A percentile compares a stretch with the other conserved stretches of the same genome.
phyloP scores from a whole-genome alignment of 2,113 vertebrate genomes.

The Pionites leucogaster region DNA sequence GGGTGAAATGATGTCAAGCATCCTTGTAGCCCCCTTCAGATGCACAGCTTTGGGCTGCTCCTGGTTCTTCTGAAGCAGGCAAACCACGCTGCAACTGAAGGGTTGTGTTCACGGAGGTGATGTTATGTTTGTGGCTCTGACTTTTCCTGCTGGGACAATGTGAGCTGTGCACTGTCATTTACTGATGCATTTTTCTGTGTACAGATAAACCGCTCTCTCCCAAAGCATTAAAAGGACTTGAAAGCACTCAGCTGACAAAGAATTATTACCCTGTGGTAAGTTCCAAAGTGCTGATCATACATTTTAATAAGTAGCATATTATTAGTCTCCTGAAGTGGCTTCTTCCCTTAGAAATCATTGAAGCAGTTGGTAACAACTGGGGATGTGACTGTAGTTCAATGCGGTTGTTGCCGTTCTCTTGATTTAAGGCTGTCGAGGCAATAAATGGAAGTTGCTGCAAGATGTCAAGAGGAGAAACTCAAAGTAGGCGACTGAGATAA shows the following conservation, averaged over 20 bases:
- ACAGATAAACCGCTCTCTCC: slow-evolving; percentile 93
- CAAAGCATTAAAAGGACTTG: slow-evolving; percentile 86
- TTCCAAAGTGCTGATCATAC: slow-evolving; percentile 40
- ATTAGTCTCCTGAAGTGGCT: slow-evolving; percentile 24
- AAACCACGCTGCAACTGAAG: background rate
- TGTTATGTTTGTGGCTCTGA: background rate
- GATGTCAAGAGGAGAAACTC: background rate
- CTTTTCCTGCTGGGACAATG: background rate
- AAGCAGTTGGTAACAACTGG: background rate
- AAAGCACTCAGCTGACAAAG: slow-evolving; percentile 89
- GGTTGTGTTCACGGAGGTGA: background rate
- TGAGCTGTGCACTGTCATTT: background rate
- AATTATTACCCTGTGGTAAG: slow-evolving; percentile 97
- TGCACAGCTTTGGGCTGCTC: background rate
- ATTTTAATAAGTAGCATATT: slow-evolving; percentile 28
- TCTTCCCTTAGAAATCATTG: slow-evolving; percentile 20
- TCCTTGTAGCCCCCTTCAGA: background rate
- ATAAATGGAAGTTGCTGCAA: background rate
- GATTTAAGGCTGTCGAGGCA: background rate
- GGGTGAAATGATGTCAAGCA: background rate
- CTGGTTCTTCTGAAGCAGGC: background rate
- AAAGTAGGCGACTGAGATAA: background rate
- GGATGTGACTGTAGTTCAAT: background rate
- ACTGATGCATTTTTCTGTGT: slow-evolving; percentile 15
- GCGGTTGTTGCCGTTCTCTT: background rate